Percentiles rank a stretch among this genome's conserved stretches.
Evolutionary conservation across 2,888 invertebrate genomes (phyloP).

Genomic region (Tigriopus californicus): DNA sequence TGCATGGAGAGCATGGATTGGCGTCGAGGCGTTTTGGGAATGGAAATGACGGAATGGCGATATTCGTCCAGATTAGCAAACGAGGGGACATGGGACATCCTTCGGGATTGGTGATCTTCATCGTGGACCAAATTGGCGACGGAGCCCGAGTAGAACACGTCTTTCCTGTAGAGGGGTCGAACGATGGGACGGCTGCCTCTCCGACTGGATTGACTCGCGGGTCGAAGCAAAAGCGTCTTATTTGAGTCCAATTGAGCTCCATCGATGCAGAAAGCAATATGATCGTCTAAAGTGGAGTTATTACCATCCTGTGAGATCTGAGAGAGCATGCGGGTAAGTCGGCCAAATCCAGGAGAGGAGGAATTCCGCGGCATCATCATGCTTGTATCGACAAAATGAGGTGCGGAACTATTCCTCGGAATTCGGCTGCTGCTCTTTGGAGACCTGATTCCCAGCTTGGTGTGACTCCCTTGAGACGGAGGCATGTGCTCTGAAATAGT

Average conservation of each 20-base stretch:
- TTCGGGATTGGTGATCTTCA: neutral
- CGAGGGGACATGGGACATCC: constrained; percentile 29
- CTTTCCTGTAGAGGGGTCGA: constrained; percentile 20
- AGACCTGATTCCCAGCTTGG: neutral
- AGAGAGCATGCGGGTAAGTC: neutral
- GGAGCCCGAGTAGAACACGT: constrained; percentile 61
- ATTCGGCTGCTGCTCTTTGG: neutral
- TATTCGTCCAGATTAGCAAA: constrained; percentile 77
- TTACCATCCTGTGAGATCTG: too few species aligned
- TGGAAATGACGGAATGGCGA: constrained; percentile 70
- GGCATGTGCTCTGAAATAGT: too few species aligned
- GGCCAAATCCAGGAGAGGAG: neutral
- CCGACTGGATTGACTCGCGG: neutral
- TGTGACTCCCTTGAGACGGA: neutral
- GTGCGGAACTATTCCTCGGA: constrained; percentile 6
- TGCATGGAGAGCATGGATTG: neutral
- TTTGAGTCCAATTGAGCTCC: too few species aligned
- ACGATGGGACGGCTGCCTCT: constrained; percentile 8
- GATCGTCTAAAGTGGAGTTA: too few species aligned
- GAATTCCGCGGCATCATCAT: neutral
- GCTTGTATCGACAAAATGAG: constrained; percentile 9
- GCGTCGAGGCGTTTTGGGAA: constrained; percentile 38
- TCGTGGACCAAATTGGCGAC: constrained; percentile 49
- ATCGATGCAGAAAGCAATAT: too few species aligned
- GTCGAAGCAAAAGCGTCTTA: neutral